Evolutionary conservation across 1,140 invertebrate genomes (phyloP).

Genomic region (Drosophila tani): DNA sequence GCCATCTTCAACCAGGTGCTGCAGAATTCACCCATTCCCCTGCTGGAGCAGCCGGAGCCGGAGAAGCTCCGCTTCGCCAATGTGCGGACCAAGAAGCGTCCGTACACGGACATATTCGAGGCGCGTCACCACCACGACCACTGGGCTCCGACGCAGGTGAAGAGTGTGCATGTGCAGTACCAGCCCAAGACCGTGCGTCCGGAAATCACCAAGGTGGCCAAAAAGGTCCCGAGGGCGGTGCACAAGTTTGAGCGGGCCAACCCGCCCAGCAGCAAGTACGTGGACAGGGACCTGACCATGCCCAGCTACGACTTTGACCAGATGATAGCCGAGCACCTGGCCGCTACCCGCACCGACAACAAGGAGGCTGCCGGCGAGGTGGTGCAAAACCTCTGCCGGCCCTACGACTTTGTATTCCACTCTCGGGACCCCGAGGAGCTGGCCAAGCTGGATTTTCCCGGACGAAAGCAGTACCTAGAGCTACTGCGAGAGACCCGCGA

Average conservation of each 20-base stretch:
- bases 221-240: slow-evolving; percentile 35
- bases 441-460: slow-evolving; percentile 62
- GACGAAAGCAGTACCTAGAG: slow-evolving; percentile 62
- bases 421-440: slow-evolving; percentile 65
- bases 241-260: slow-evolving; percentile 62
- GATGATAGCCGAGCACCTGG: slow-evolving; percentile 64
- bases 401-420: slow-evolving; percentile 69
- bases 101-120: slow-evolving; percentile 64
- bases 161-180: slow-evolving; percentile 74
- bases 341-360: slow-evolving; percentile 45
- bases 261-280: slow-evolving; percentile 62
- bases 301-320: slow-evolving; percentile 58
- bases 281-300: slow-evolving; percentile 62
- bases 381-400: slow-evolving; percentile 51
- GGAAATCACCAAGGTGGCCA: slow-evolving; percentile 43
- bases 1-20: slow-evolving; percentile 61
- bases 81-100: slow-evolving; percentile 52
- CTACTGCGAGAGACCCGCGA: slow-evolving; percentile 67
- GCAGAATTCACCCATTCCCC: slow-evolving; percentile 39
- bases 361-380: slow-evolving; percentile 35
- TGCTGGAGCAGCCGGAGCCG: slow-evolving; percentile 58
- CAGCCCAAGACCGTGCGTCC: slow-evolving; percentile 68
- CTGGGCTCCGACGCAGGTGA: slow-evolving; percentile 72
- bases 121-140: slow-evolving; percentile 82
- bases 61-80: slow-evolving; percentile 64